phyloP scores from a whole-genome alignment of 2,888 invertebrate genomes.

The Nomada lathburiana region DNA sequence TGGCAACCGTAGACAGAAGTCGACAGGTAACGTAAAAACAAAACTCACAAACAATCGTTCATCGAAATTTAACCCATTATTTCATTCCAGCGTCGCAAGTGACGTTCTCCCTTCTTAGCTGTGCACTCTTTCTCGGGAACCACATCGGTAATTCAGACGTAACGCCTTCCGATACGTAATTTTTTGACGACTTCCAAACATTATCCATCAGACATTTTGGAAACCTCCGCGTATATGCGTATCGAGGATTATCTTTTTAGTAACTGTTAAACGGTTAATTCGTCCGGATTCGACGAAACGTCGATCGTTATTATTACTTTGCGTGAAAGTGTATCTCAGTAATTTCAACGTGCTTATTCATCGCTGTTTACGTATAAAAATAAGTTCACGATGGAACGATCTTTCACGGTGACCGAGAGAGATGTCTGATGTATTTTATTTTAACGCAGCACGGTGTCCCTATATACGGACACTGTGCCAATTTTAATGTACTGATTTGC shows the following conservation, averaged over 20 bases:
- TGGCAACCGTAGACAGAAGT: constrained; percentile 37
- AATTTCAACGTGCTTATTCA: background rate
- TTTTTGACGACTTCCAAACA: background rate
- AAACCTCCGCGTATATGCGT: background rate
- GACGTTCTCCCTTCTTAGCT: constrained; percentile 28
- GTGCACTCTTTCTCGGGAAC: background rate
- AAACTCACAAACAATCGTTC: constrained; percentile 4
- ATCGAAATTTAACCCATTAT: constrained; percentile 1
- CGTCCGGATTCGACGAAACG: background rate
- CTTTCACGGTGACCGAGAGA: constrained; percentile 21
- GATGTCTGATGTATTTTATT: constrained; percentile 1
- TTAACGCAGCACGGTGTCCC: constrained; percentile 12
- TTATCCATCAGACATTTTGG: background rate
- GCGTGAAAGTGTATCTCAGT: background rate
- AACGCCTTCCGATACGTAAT: background rate
- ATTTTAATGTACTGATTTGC: background rate
- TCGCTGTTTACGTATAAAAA: constrained; percentile 26
- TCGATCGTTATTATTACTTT: background rate
- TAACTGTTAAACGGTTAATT: background rate
- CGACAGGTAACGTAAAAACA: constrained; percentile 55
- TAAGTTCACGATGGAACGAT: constrained; percentile 16
- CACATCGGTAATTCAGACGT: background rate
- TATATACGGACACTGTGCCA: background rate
- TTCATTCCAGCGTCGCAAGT: constrained; percentile 7
- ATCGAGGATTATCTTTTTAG: no score